Evolutionary conservation across 2,797 vertebrate species (phyloP), one percentile per base, ranked within the genome.

Genomic region (Falco biarmicus): DNA sequence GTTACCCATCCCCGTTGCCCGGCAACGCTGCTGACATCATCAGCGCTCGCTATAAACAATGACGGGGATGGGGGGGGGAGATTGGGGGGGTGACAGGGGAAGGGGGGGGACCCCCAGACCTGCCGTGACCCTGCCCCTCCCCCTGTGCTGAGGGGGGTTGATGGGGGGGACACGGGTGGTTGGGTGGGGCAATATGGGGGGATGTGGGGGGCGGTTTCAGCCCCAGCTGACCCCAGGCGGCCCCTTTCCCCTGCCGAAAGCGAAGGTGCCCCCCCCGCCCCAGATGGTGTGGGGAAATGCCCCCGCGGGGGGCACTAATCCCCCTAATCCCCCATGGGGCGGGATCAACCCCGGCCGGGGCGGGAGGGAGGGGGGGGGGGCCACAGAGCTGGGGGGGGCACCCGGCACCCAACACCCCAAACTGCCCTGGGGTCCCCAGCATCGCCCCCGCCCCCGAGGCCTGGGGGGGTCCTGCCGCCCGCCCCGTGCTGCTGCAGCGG

Each of bases 11-110:
- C 96, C 93, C 14, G 99, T 99, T 98, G 98, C 98, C 98, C 98
- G 97, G 98, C 97, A 97, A 99, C 98, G 64, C 88, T 96, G 98
- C 98, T 98, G 98, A 98, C 98, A 98, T 98, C 98, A 98, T 97
- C 97, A 97, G 87, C 98, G 97, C 97, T 98, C 94, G 97, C 98
- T 97, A 98, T 98, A 98, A 98, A 98, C 98, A 98, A 92, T 92
- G 87, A 87, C 79, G 70, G 69, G 87, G 85, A 48, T 34, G 41
- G 54, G 54, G 82, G 66, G 76, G 48, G 54, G 26, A 48, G 43
- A 24, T 47, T 48, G 13, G 13, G 64, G 48, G 66, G 61, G 34
- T n/a, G 60, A n/a, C n/a, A n/a, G n/a, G 39, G 39, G 47, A 10
- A 31, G 12, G 24, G 25, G 25, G 43, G 37, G 19, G 16, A 10